phyloP scores from a whole-genome alignment of 2,113 vertebrate genomes.

The Empidonax traillii region DNA sequence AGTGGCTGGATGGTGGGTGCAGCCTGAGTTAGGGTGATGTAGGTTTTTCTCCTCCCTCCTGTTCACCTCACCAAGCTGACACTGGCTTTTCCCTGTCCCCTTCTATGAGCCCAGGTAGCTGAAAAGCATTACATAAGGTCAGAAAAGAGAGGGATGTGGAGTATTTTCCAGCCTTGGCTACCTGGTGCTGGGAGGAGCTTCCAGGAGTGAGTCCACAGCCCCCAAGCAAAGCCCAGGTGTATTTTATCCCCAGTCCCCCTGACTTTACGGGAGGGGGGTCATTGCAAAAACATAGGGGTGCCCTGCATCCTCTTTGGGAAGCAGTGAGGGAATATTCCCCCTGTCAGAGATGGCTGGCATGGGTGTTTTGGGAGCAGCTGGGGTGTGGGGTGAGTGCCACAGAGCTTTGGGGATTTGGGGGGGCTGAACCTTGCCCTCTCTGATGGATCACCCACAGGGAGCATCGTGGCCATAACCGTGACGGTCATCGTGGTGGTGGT shows the following conservation, averaged over 20 bases:
- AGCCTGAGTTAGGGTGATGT: neutral
- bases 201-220: neutral
- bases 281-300: rapidly evolving
- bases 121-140: neutral
- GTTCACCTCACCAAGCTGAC: neutral
- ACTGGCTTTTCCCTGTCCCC: neutral
- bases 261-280: neutral
- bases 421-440: neutral
- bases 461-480: conserved; percentile 77
- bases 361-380: neutral
- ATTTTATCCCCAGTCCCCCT: neutral
- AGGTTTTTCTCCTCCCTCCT: neutral
- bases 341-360: rapidly evolving
- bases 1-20: neutral
- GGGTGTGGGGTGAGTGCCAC: rapidly evolving
- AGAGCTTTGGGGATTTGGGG: neutral
- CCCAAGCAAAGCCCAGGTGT: neutral
- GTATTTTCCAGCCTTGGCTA: neutral
- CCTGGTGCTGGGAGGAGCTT: neutral
- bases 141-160: neutral
- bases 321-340: neutral
- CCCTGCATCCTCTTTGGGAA: neutral
- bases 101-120: neutral
- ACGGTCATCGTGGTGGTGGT: conserved; percentile 73
- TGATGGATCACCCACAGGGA: conserved; percentile 49